phyloP scores from a whole-genome alignment of 1,140 invertebrate genomes.

The Drosophila virilis region DNA sequence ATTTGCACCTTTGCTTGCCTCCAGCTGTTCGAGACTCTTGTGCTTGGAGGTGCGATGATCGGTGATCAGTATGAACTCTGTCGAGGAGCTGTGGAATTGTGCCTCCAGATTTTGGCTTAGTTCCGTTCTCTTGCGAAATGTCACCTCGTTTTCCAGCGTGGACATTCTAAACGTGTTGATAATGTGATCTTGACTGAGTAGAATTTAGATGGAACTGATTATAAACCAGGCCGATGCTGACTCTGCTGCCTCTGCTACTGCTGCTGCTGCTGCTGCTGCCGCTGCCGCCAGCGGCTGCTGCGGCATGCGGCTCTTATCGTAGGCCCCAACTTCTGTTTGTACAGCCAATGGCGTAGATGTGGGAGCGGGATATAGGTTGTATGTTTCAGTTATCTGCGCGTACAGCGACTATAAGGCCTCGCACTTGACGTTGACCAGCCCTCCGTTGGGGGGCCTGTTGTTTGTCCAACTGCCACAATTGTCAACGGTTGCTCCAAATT shows the following conservation, averaged over 20 bases:
- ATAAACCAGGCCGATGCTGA: constrained; percentile 21
- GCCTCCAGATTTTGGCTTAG: constrained; percentile 62
- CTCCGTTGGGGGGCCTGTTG: constrained; percentile 9
- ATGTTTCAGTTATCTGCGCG: constrained; percentile 66
- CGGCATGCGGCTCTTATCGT: constrained; percentile 62
- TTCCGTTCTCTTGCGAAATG: constrained; percentile 66
- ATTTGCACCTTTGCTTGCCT: constrained; percentile 45
- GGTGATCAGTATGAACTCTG: constrained; percentile 76
- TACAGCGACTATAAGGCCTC: constrained; percentile 19
- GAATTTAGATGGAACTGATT: constrained; percentile 17
- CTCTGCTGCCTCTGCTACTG: constrained; percentile 43
- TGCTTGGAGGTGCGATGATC: constrained; percentile 76
- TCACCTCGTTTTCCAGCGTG: constrained; percentile 71
- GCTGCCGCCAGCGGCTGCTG: constrained; percentile 44
- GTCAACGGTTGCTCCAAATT: constrained; percentile 64
- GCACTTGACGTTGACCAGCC: constrained; percentile 41
- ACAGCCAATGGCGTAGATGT: constrained; percentile 66
- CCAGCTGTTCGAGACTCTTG: constrained; percentile 71
- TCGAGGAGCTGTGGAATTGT: constrained; percentile 68
- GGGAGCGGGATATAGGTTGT: constrained; percentile 78
- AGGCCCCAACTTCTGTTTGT: constrained; percentile 39
- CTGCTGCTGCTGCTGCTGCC: constrained; percentile 40
- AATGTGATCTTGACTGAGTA: constrained; percentile 49
- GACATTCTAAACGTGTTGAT: constrained; percentile 55
- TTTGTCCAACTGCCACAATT: constrained; percentile 60